Evolutionary conservation across 2,888 invertebrate species (phyloP), one percentile per base, ranked within the genome.

Genomic region (Troides helena): DNA sequence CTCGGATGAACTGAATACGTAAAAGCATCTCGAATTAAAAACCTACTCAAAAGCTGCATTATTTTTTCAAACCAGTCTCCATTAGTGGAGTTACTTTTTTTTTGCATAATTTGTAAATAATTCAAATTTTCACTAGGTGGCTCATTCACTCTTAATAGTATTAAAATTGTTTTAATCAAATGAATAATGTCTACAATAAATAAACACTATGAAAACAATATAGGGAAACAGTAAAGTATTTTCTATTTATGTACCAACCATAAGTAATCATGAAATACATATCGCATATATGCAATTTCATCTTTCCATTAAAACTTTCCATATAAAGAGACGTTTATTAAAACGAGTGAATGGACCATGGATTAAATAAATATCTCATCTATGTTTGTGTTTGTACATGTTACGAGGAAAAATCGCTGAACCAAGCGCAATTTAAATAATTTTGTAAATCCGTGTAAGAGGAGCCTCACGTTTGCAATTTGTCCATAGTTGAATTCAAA

Each of bases 1-100:
- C 63, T 67, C 63, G 46, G 56, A 62, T 67, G 67, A 63, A 67
- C 62, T 70, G 53, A 67, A 70, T 63, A 70, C 70, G 60, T 64
- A 64, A 70, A 67, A 64, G 70, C 70, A 67, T 64, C 70, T 57
- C 63, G 67, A 67, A 67, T 59, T 64, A 64, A 67, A 70, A 65
- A 65, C 70, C 65, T 56, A 60, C 70, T 67, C 60, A 43, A 64
- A 64, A 61, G 53, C 64, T 64, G 64, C 21, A 25, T 56, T 60
- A 58, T 63, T 62, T 67, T 69, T 64, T 61, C 63, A 67, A 64
- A 67, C 46, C 67, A 70, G 67, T 67, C 56, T 61, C 64, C 67
- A 64, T 70, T 70, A 64, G 60, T 39, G 60, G 53, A 66, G 69
- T 59, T 66, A 63, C 43, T 64, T 64, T 68, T 64, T 64, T 64